A percentile compares a stretch with the other conserved stretches of the same genome.
Conservation (phyloP, 2,797 vertebrate genomes). For the Coregonus ussuriensis region DNA sequence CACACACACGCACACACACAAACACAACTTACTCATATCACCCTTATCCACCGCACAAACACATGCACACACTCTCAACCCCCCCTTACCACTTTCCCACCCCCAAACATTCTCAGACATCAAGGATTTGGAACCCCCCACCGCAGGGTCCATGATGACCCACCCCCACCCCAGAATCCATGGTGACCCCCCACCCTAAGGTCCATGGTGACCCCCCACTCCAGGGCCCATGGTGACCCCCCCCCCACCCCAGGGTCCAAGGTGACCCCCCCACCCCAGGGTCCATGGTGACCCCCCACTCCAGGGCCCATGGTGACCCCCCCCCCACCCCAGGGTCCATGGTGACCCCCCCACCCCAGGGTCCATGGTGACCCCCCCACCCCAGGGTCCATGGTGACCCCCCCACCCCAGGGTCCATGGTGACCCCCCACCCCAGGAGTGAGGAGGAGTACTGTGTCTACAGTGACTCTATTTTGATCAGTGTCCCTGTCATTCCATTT, state of each 20-base stretch:
- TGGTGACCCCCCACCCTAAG: too few species aligned
- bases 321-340: slow-evolving; percentile 1
- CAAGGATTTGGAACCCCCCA: background rate
- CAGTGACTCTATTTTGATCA: too few species aligned
- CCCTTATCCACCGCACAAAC: background rate
- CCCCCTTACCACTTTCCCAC: background rate
- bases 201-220: too few species aligned
- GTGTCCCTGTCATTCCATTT: background rate
- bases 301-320: background rate
- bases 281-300: too few species aligned
- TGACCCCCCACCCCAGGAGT: slow-evolving; percentile 29
- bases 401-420: too few species aligned
- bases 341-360: slow-evolving; percentile 43
- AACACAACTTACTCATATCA: background rate
- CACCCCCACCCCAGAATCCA: too few species aligned
- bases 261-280: background rate
- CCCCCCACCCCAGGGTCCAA: slow-evolving; percentile 54
- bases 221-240: background rate
- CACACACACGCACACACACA: background rate
- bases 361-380: slow-evolving; percentile 37
- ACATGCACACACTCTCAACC: background rate
- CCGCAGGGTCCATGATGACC: background rate
- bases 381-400: too few species aligned
- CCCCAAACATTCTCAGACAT: background rate
- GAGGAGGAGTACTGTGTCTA: slow-evolving; percentile 16